Conservation (phyloP, 2,113 vertebrate genomes). For the Salvelinus namaycush region DNA sequence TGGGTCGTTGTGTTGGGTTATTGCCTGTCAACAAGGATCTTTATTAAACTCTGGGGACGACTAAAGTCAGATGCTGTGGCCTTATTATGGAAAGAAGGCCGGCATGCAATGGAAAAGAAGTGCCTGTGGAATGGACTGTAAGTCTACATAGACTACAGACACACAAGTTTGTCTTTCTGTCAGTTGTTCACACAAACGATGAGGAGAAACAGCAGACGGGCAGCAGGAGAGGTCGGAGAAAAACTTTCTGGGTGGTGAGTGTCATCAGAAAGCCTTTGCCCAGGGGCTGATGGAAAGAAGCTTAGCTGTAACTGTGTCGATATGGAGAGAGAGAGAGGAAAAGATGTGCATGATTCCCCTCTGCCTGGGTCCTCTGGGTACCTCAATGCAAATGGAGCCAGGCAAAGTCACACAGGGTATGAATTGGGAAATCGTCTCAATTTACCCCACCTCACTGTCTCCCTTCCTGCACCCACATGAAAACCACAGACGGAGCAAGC, state of each 20-base stretch:
- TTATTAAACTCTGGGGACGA: constrained; percentile 79
- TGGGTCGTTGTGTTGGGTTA: constrained; percentile 72
- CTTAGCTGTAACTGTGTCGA: constrained; percentile 47
- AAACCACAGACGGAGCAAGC: too few relatives aligned
- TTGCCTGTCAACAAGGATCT: constrained; percentile 72
- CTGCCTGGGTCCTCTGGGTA: constrained; percentile 18
- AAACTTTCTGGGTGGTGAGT: constrained; percentile 61
- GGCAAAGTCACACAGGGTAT: background rate
- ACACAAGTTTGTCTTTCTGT: constrained; percentile 57
- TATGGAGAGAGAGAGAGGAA: background rate
- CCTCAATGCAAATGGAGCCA: constrained; percentile 38
- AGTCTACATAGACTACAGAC: background rate
- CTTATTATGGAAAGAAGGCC: constrained; percentile 64
- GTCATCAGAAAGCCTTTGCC: constrained; percentile 65
- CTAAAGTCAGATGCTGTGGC: constrained; percentile 68
- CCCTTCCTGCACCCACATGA: too few relatives aligned
- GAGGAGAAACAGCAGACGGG: constrained; percentile 66
- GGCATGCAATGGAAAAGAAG: constrained; percentile 27
- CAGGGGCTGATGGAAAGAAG: constrained; percentile 66
- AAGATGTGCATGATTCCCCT: constrained; percentile 52
- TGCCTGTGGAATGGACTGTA: constrained; percentile 51
- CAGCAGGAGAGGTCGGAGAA: constrained; percentile 20
- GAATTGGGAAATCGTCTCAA: constrained; percentile 26
- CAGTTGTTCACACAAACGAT: constrained; percentile 61
- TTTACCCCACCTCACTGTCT: too few relatives aligned